Evolutionary conservation across 2,888 invertebrate genomes (phyloP).

Genomic region (Perdita meconis): DNA sequence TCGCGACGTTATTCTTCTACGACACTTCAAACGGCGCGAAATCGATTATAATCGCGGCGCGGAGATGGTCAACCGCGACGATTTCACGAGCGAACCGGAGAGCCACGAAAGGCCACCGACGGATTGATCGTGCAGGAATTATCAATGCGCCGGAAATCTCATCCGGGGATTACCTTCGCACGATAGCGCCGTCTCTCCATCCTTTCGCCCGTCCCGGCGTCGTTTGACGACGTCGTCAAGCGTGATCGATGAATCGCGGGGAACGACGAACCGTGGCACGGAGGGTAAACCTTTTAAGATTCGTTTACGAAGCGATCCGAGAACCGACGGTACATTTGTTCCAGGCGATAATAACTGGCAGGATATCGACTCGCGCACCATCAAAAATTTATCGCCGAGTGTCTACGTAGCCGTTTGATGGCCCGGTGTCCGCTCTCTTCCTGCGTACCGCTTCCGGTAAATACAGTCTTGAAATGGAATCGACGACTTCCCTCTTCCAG

Average conservation of each 20-base stretch:
- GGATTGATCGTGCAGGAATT: no score
- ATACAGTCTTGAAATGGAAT: constrained; percentile 66
- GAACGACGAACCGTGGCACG: background rate
- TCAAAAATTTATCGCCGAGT: background rate
- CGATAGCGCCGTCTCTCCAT: background rate
- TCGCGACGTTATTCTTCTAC: constrained; percentile 22
- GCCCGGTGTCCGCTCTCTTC: background rate
- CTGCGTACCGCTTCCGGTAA: constrained; percentile 45
- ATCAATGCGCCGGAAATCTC: no score
- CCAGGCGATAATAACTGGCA: background rate
- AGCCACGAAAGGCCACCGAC: no score
- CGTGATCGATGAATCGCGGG: background rate
- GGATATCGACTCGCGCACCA: background rate
- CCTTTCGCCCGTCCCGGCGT: background rate
- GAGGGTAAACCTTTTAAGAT: background rate
- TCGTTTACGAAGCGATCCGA: background rate
- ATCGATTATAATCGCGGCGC: constrained; percentile 34
- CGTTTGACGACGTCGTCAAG: constrained; percentile 12
- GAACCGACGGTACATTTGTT: background rate
- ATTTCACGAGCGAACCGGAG: background rate
- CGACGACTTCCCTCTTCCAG: constrained; percentile 71
- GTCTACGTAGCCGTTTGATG: background rate
- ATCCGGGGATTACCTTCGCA: no score
- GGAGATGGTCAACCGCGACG: background rate
- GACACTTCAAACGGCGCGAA: constrained; percentile 1